These are phyloP conservation scores for Caenorhabditis sp. DNA, from an alignment of 2,888 invertebrate genomes.

Conservation along the genomic window DNA sequence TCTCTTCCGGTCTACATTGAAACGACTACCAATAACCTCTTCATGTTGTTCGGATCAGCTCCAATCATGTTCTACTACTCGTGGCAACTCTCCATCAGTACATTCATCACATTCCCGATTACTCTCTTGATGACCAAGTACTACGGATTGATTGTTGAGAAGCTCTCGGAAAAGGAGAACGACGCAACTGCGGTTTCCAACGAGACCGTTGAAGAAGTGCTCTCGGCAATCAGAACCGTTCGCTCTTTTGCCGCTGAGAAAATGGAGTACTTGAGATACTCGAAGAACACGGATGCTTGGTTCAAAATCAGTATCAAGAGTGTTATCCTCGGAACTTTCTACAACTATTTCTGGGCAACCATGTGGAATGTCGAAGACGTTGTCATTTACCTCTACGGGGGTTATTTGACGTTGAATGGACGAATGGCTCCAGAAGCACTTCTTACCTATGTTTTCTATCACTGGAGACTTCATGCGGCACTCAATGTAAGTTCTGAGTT, in stretches of 20 bases:
- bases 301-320: slow-evolving; percentile 64
- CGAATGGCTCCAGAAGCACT: slow-evolving; percentile 57
- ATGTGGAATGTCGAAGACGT: slow-evolving; percentile 65
- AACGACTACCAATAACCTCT: slow-evolving; percentile 49
- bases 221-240: slow-evolving; percentile 60
- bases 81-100: slow-evolving; percentile 58
- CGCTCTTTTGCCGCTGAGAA: slow-evolving; percentile 59
- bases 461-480: slow-evolving; percentile 59
- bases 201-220: slow-evolving; percentile 63
- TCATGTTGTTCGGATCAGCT: slow-evolving; percentile 52
- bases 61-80: slow-evolving; percentile 66
- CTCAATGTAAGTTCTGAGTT: slow-evolving; percentile 42
- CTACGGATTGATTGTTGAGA: slow-evolving; percentile 54
- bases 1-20: slow-evolving; percentile 61
- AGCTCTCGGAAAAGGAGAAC: slow-evolving; percentile 57
- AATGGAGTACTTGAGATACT: slow-evolving; percentile 47
- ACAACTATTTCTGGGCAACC: slow-evolving; percentile 51
- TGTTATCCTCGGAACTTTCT: slow-evolving; percentile 47
- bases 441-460: slow-evolving; percentile 59
- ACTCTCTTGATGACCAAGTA: slow-evolving; percentile 51
- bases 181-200: slow-evolving; percentile 61
- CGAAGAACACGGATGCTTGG: slow-evolving; percentile 53
- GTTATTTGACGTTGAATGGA: slow-evolving; percentile 59
- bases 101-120: slow-evolving; percentile 61
- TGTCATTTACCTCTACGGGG: slow-evolving; percentile 58